These are phyloP conservation scores for Cebidichthys violaceus DNA, from an alignment of 2,113 vertebrate species.

Conservation along the genomic window DNA sequence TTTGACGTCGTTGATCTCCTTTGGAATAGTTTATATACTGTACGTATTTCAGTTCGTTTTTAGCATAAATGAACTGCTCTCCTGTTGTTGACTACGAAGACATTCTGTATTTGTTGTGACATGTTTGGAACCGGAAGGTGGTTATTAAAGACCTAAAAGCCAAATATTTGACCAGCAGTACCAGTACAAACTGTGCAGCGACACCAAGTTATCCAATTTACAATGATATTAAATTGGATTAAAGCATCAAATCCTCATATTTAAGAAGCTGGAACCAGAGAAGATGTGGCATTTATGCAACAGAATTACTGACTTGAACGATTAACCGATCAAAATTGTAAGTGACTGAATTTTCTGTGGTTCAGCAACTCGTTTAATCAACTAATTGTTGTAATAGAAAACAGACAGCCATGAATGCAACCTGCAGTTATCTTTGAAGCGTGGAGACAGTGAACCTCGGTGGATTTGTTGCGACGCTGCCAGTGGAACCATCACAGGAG, in stretches of 20 bases:
- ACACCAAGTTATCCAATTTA: background rate
- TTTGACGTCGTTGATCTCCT: too few species aligned
- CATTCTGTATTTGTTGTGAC: conserved; percentile 2
- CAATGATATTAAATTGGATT: background rate
- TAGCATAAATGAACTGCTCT: background rate
- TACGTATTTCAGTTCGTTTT: background rate
- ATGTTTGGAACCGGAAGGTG: conserved; percentile 1
- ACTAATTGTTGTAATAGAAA: background rate
- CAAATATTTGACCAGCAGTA: background rate
- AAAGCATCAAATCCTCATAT: conserved; percentile 2
- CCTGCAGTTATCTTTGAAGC: background rate
- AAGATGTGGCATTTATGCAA: background rate
- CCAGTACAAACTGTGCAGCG: background rate
- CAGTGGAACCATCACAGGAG: background rate
- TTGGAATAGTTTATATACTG: too few species aligned
- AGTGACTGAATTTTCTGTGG: background rate
- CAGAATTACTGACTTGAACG: background rate
- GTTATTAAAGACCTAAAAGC: conserved; percentile 21
- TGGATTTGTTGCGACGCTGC: background rate
- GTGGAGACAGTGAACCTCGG: background rate
- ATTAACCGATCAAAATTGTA: background rate
- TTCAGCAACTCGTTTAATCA: background rate
- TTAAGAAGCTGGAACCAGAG: background rate
- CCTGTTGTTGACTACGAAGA: background rate
- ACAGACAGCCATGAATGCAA: background rate